A percentile compares a stretch with the other conserved stretches of the same genome.
Evolutionary conservation across 2,888 invertebrate species (phyloP).

Genomic region (Mythimna ferrago): DNA sequence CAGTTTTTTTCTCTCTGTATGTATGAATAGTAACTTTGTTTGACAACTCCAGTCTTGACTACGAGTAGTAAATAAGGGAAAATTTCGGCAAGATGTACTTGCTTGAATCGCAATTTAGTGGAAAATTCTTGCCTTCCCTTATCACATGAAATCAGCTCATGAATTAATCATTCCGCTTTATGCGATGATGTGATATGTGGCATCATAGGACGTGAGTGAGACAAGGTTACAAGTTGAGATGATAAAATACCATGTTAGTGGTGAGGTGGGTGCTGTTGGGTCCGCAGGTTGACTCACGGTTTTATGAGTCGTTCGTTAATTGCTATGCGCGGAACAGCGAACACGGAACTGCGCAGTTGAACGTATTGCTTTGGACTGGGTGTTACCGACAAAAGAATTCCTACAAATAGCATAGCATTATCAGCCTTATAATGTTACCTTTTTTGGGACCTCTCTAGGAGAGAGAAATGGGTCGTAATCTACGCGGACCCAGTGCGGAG

Average conservation of each 20-base stretch:
- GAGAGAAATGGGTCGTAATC: too few relatives aligned
- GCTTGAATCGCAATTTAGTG: slow-evolving; percentile 45
- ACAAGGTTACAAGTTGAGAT: slow-evolving; percentile 51
- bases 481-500: too few relatives aligned
- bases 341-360: slow-evolving; percentile 49
- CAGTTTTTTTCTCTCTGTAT: slow-evolving; percentile 9
- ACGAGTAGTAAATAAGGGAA: slow-evolving; percentile 34
- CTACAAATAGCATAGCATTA: too few relatives aligned
- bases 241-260: slow-evolving; percentile 36
- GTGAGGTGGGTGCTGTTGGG: slow-evolving; percentile 31
- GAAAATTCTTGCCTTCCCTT: slow-evolving; percentile 52
- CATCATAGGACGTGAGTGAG: slow-evolving; percentile 57
- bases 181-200: slow-evolving; percentile 49
- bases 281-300: slow-evolving; percentile 52
- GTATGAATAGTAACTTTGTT: slow-evolving; percentile 25
- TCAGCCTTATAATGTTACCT: too few relatives aligned
- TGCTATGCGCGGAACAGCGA: slow-evolving; percentile 41
- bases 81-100: slow-evolving; percentile 23
- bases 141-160: slow-evolving; percentile 57
- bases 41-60: slow-evolving; percentile 14
- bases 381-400: slow-evolving; percentile 7
- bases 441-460: too few relatives aligned
- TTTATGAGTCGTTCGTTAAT: slow-evolving; percentile 57
- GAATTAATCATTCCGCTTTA: slow-evolving; percentile 62
- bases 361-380: neutral